Conservation (phyloP, 2,797 vertebrate genomes). For the Coregonus suidteri region DNA sequence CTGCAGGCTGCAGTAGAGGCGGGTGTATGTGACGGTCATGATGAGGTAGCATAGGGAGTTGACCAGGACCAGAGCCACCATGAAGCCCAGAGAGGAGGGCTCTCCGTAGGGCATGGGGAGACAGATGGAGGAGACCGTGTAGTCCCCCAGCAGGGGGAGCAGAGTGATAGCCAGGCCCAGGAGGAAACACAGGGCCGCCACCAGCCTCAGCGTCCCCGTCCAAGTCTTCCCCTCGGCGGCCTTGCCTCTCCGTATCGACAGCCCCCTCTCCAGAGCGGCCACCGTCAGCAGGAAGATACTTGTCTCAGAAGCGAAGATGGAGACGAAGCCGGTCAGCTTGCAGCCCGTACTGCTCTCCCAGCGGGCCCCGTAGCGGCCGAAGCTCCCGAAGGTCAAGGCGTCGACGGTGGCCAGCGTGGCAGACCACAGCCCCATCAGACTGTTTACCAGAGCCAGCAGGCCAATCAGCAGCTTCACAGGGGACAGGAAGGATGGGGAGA, state of each 20-base stretch:
- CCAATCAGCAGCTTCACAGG: constrained; percentile 84
- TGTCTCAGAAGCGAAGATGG: constrained; percentile 86
- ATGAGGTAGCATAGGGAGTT: constrained; percentile 89
- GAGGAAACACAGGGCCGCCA: constrained; percentile 72
- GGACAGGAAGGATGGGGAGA: constrained; percentile 72
- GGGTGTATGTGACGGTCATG: constrained; percentile 87
- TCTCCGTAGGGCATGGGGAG: constrained; percentile 82
- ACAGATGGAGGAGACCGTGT: constrained; percentile 84
- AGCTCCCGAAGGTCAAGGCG: constrained; percentile 86
- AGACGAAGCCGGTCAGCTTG: constrained; percentile 82
- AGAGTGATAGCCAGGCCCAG: constrained; percentile 78
- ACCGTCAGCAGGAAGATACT: constrained; percentile 87
- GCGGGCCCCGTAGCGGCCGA: constrained; percentile 81
- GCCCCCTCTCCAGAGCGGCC: constrained; percentile 84
- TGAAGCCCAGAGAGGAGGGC: constrained; percentile 74
- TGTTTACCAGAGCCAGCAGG: constrained; percentile 83
- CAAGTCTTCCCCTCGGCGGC: constrained; percentile 51
- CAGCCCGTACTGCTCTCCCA: constrained; percentile 90
- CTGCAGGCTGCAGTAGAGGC: constrained; percentile 83
- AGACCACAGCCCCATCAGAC: constrained; percentile 83
- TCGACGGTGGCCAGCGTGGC: constrained; percentile 84
- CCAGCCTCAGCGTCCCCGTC: constrained; percentile 55
- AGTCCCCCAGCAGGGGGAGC: constrained; percentile 79
- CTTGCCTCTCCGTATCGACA: constrained; percentile 36
- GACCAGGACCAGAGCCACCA: constrained; percentile 84